A percentile compares a stretch with the other conserved stretches of the same genome.
These are phyloP conservation scores for Paguma larvata DNA, from an alignment of 2,797 vertebrate genomes.

Conservation along the genomic window DNA sequence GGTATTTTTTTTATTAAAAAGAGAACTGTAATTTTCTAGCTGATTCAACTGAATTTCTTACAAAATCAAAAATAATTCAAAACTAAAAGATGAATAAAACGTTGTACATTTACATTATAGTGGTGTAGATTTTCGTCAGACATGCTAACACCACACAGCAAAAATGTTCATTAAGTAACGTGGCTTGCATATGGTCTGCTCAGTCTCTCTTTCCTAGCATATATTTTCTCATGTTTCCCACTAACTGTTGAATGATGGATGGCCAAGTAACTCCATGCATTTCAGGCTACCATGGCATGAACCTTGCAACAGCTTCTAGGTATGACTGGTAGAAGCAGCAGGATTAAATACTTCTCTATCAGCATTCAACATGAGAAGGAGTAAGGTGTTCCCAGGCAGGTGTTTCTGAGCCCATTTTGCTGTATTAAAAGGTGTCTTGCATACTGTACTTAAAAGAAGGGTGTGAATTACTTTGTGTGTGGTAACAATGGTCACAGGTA, in stretches of 20 bases:
- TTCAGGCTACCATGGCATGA: neutral
- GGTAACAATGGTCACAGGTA: neutral
- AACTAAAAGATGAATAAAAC: neutral
- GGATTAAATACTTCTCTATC: neutral
- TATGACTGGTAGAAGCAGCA: neutral
- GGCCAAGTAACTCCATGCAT: neutral
- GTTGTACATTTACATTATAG: neutral
- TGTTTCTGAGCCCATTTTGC: neutral
- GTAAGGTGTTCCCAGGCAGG: too few relatives aligned
- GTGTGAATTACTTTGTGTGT: neutral
- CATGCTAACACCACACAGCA: neutral
- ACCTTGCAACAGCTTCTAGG: neutral
- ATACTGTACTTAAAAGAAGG: neutral
- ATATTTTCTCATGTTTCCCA: neutral
- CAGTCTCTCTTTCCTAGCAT: neutral
- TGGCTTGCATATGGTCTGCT: neutral
- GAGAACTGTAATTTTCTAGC: neutral
- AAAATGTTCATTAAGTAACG: neutral
- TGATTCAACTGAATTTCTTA: conserved; percentile 17
- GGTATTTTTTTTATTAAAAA: neutral
- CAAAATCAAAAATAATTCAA: neutral
- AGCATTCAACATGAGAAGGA: fast-evolving
- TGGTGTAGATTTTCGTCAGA: neutral
- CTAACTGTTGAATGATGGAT: neutral
- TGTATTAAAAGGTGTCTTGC: neutral